These are phyloP conservation scores for Dastarcus helophoroides DNA, from an alignment of 2,888 invertebrate species.

Conservation along the genomic window DNA sequence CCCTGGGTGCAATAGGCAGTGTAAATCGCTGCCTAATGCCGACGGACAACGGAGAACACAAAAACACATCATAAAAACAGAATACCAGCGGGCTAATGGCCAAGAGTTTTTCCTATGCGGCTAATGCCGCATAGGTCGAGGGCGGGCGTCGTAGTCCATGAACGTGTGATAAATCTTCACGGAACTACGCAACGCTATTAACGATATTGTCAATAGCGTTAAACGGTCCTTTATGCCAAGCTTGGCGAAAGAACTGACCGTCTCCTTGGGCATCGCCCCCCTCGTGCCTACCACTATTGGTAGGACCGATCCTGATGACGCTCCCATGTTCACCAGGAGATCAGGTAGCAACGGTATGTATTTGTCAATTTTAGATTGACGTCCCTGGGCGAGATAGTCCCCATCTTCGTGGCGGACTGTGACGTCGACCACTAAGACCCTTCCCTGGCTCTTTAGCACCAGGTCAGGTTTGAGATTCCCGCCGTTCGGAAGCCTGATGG, in stretches of 20 bases:
- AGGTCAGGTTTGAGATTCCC: conserved; percentile 6
- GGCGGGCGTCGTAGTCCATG: conserved; percentile 20
- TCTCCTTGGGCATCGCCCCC: conserved; percentile 16
- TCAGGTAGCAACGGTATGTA: too few relatives aligned
- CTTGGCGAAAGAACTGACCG: conserved; percentile 13
- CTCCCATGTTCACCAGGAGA: too few relatives aligned
- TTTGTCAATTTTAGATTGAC: conserved; percentile 19
- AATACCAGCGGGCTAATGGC: too few relatives aligned
- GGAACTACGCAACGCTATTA: conserved; percentile 22
- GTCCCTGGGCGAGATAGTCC: conserved; percentile 16
- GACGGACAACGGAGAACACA: too few relatives aligned
- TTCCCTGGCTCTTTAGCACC: conserved; percentile 3
- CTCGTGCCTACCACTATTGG: conserved; percentile 27
- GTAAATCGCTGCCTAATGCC: too few relatives aligned
- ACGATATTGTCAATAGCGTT: conserved; percentile 17
- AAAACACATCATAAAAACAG: too few relatives aligned
- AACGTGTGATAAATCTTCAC: conserved; percentile 22
- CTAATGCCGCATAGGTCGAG: too few relatives aligned
- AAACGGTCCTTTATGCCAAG: conserved; percentile 16
- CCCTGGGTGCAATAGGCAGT: too few relatives aligned
- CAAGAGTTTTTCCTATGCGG: too few relatives aligned
- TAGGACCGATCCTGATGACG: conserved; percentile 16
- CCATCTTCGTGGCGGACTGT: conserved; percentile 3
- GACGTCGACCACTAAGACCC: conserved; percentile 18
- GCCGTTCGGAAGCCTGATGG: conserved; percentile 3